Conservation (phyloP, 2,888 invertebrate species). For the Ryuthela nishihirai region DNA sequence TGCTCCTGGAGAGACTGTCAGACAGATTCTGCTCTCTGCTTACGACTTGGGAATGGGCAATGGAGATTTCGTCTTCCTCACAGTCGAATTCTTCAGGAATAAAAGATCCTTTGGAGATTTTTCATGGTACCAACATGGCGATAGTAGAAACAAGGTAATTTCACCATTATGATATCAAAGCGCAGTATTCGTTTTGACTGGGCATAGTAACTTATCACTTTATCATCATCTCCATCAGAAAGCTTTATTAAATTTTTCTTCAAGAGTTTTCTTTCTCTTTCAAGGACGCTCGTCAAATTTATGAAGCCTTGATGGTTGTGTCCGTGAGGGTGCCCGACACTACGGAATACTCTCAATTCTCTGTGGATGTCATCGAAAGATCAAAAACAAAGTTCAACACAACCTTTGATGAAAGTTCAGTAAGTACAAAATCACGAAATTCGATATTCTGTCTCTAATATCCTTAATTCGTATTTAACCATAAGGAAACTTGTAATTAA, state of each 20-base stretch:
- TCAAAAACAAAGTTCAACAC: slow-evolving; percentile 3
- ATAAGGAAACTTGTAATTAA: too few species aligned
- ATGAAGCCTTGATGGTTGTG: slow-evolving; percentile 33
- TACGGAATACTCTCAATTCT: slow-evolving; percentile 20
- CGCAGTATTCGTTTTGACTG: too few species aligned
- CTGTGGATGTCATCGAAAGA: slow-evolving; percentile 17
- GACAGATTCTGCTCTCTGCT: slow-evolving; percentile 34
- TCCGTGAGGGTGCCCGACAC: slow-evolving; percentile 20
- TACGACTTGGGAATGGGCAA: slow-evolving; percentile 33
- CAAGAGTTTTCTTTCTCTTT: not conserved
- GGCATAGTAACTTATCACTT: too few species aligned
- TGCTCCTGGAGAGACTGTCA: slow-evolving; percentile 43
- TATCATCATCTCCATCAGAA: not conserved
- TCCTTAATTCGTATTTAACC: too few species aligned
- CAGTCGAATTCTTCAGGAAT: slow-evolving; percentile 32
- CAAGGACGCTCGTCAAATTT: slow-evolving; percentile 30
- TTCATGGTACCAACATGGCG: slow-evolving; percentile 24
- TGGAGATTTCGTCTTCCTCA: slow-evolving; percentile 35
- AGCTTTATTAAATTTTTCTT: not conserved
- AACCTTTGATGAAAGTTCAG: too few species aligned
- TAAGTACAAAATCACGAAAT: too few species aligned
- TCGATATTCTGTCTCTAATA: too few species aligned
- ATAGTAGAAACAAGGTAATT: slow-evolving; percentile 29
- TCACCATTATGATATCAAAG: slow-evolving; percentile 3
- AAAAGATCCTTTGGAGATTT: slow-evolving; percentile 24